A percentile compares a stretch with the other conserved stretches of the same genome.
Conservation (phyloP, 2,797 vertebrate species). For the Malacoctenus gilli region DNA sequence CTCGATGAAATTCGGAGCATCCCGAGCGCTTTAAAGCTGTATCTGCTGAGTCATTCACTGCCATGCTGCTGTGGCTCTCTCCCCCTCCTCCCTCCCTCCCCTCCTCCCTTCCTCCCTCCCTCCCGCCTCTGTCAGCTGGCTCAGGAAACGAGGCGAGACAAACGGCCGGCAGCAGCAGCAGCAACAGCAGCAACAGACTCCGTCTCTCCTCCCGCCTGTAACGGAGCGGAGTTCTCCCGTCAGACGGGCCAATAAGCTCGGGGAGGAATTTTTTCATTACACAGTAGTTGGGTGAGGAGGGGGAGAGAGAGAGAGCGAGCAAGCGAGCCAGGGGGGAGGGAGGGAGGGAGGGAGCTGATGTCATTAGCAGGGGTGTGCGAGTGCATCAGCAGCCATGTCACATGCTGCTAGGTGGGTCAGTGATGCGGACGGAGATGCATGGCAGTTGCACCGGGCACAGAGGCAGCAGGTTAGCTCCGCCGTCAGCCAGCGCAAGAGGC, state of each 20-base stretch:
- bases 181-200: constrained; percentile 10
- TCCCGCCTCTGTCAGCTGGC: constrained; percentile 70
- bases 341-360: constrained; percentile 86
- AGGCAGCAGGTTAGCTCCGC: constrained; percentile 82
- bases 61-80: constrained; percentile 58
- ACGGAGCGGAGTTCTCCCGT: constrained; percentile 61
- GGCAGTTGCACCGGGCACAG: constrained; percentile 84
- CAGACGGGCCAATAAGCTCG: constrained; percentile 69
- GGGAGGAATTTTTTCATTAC: constrained; percentile 83
- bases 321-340: constrained; percentile 60
- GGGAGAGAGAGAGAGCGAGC: too few species aligned
- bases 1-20: background rate
- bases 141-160: constrained; percentile 78
- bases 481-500: constrained; percentile 50
- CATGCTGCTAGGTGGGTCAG: constrained; percentile 95
- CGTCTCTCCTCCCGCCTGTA: too few species aligned
- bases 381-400: constrained; percentile 97
- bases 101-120: constrained; percentile 63
- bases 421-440: constrained; percentile 92
- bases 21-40: background rate
- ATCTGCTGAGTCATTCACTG: constrained; percentile 75
- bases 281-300: constrained; percentile 74
- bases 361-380: constrained; percentile 92
- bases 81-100: constrained; percentile 56
- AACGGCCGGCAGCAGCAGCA: constrained; percentile 60